Evolutionary conservation across 2,888 invertebrate species (phyloP).

Genomic region (Polietes domitor): DNA sequence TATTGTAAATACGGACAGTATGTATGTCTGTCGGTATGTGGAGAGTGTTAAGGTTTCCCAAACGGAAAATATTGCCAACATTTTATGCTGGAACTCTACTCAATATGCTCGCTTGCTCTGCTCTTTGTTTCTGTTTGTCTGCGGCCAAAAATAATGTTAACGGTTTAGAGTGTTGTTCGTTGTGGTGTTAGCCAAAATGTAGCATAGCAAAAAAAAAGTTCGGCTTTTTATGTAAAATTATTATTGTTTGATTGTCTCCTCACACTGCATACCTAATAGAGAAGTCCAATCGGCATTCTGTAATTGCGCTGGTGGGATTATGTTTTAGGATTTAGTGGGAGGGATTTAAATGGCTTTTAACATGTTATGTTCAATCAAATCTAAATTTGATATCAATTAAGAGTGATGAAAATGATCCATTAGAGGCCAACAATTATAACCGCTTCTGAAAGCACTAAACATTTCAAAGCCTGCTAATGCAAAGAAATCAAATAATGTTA

Average conservation of each 20-base stretch:
- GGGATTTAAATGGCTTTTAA: too few species aligned
- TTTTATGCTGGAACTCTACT: not conserved
- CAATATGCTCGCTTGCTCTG: not conserved
- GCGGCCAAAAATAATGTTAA: constrained; percentile 25
- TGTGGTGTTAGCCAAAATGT: constrained; percentile 12
- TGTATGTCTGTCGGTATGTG: not conserved
- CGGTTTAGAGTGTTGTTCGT: constrained; percentile 27
- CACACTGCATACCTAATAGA: not conserved
- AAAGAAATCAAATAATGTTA: too few species aligned
- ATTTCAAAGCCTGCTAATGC: too few species aligned
- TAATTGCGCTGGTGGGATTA: too few species aligned
- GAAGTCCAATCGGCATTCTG: not conserved
- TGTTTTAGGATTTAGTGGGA: too few species aligned
- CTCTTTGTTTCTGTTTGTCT: not conserved
- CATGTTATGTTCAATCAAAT: too few species aligned
- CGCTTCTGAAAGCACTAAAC: too few species aligned
- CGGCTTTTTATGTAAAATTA: constrained; percentile 44
- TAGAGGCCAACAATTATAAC: too few species aligned
- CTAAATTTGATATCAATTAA: too few species aligned
- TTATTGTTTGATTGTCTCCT: constrained; percentile 32
- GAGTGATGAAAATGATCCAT: too few species aligned
- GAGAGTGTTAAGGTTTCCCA: not conserved
- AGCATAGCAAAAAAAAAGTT: not conserved
- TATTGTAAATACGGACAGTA: not conserved
- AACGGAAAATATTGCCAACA: constrained; percentile 11